Evolutionary conservation across 2,113 vertebrate genomes (phyloP), one percentile per base, ranked within the genome.

Genomic region (Ptilonorhynchus violaceus): DNA sequence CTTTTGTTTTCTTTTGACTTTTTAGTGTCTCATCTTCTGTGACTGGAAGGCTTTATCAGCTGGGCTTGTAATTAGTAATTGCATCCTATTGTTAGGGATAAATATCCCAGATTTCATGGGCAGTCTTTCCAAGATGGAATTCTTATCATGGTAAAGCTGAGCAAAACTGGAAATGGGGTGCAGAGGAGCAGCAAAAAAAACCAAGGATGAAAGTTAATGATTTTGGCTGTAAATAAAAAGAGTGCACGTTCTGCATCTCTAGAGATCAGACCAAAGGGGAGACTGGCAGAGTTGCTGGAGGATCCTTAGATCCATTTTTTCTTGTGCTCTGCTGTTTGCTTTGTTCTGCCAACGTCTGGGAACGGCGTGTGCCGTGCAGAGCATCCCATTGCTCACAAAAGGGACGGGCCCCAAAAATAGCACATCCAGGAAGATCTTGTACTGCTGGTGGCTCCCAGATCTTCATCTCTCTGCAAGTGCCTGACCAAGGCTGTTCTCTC

Each of bases 321-420:
- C 85, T 56, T 52, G 12, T 1, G 10, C 30, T 92, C 22, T 76
- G 50, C 91, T 77, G 46, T 80, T 92, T 86, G 79, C 83, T 88
- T 93, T 94, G 55, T 96, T 95, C 84, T 94, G 92, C 80, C 93
- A 89, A 23, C 19, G 44, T 67, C 69, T 91, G 70, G 85, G 89
- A 81, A 82, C 13, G 2, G 30, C 42, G 77, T 33, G 39, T 63
- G 92, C 84, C 0, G 0, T 58, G 80, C 27, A 28, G 80, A 87
- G 23, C 7, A 19, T 89, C 81, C 84, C 85, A 63, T 60, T 70
- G 92, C 28, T 95, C 84, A 23, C 79, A 67, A n/a, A 69, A 81
- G 66, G 63, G 53, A 74, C 0, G 1, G 62, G 85, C 82, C 85
- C 80, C 87, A 78, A 70, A 94, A 89, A 78, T 37, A 86, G 91